phyloP scores from a whole-genome alignment of 2,888 invertebrate genomes.

The Pheosia tremula region DNA sequence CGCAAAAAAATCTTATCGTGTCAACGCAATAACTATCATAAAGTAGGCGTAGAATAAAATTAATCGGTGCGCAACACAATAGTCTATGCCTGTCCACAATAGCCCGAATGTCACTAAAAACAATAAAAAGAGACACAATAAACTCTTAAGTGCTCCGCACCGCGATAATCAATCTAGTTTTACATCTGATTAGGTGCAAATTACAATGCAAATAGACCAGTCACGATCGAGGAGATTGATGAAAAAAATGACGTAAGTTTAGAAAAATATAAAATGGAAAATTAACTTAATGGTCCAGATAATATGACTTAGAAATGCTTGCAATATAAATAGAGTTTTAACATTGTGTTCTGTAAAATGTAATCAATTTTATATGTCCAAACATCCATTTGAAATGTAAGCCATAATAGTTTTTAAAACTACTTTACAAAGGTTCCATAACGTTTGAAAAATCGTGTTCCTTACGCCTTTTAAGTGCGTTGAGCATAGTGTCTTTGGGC shows the following conservation, averaged over 20 bases:
- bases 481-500: slow-evolving; percentile 65
- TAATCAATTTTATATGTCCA: slow-evolving; percentile 45
- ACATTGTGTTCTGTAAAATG: slow-evolving; percentile 26
- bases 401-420: slow-evolving; percentile 49
- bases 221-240: slow-evolving; percentile 63
- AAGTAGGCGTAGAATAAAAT: slow-evolving; percentile 46
- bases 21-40: slow-evolving; percentile 29
- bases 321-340: slow-evolving; percentile 14
- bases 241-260: slow-evolving; percentile 34
- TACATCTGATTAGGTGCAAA: slow-evolving; percentile 82
- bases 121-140: slow-evolving; percentile 65
- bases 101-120: slow-evolving; percentile 59
- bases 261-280: slow-evolving; percentile 21
- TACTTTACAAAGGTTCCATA: slow-evolving; percentile 48
- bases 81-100: slow-evolving; percentile 51
- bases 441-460: slow-evolving; percentile 12
- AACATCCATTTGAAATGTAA: slow-evolving; percentile 34
- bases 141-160: slow-evolving; percentile 55
- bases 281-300: slow-evolving; percentile 17
- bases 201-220: slow-evolving; percentile 80
- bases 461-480: slow-evolving; percentile 41
- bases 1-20: slow-evolving; percentile 14
- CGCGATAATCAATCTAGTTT: slow-evolving; percentile 81
- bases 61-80: slow-evolving; percentile 41
- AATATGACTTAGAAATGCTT: slow-evolving; percentile 20